Conservation (phyloP, 2,888 invertebrate genomes). For the Hypomecis atomaria region DNA sequence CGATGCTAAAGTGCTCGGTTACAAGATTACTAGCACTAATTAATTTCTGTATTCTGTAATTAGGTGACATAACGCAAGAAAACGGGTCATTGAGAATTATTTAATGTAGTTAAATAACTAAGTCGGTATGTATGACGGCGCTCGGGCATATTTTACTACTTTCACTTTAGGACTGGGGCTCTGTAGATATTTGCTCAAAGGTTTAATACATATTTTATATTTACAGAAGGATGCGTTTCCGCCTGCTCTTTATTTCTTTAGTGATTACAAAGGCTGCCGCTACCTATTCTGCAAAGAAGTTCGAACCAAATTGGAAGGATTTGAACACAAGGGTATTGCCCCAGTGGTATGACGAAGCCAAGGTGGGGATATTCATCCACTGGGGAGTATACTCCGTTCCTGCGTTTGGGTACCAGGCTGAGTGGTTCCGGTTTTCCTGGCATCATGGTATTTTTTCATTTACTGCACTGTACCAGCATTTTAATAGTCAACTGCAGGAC, state of each 20-base stretch:
- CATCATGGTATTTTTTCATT: slow-evolving; percentile 82
- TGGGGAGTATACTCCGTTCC: slow-evolving; percentile 97
- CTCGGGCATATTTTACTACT: too few species aligned
- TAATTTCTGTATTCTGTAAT: too few species aligned
- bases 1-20: too few species aligned
- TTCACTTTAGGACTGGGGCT: too few species aligned
- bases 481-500: too few species aligned
- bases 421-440: slow-evolving; percentile 95
- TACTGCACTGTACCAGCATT: too few species aligned
- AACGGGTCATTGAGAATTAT: too few species aligned
- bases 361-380: slow-evolving; percentile 96
- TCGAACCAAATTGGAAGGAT: slow-evolving; percentile 91
- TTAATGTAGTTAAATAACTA: too few species aligned
- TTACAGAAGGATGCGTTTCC: not conserved
- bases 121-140: too few species aligned
- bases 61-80: too few species aligned
- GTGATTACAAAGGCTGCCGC: not conserved
- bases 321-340: slow-evolving; percentile 93
- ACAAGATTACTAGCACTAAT: too few species aligned
- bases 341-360: slow-evolving; percentile 94
- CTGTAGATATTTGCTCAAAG: too few species aligned
- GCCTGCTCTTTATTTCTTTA: not conserved
- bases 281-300: slow-evolving; percentile 56
- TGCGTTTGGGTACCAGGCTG: slow-evolving; percentile 87
- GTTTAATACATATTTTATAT: not conserved